phyloP scores from a whole-genome alignment of 2,797 vertebrate genomes.

The Pantherophis vulpinus region DNA sequence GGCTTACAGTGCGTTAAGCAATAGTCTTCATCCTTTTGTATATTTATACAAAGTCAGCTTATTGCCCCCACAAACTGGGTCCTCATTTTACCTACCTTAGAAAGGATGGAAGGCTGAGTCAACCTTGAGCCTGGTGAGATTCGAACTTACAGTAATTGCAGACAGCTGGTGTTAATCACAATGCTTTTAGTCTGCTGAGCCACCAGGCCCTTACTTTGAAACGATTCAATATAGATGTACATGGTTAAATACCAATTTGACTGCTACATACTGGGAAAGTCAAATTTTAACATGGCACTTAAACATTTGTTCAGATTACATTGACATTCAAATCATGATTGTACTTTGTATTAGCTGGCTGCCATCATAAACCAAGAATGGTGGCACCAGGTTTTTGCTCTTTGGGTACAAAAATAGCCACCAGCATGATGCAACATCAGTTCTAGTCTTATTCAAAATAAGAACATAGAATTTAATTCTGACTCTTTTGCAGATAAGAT shows the following conservation, averaged over 20 bases:
- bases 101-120: no score
- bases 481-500: background rate
- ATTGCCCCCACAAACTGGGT: no score
- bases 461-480: background rate
- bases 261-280: background rate
- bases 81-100: no score
- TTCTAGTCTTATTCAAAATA: background rate
- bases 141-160: no score
- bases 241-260: background rate
- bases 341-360: background rate
- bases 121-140: no score
- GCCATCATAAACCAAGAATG: background rate
- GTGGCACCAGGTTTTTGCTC: background rate
- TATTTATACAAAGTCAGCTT: no score
- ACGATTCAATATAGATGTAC: background rate
- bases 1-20: no score
- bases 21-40: no score
- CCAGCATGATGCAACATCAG: background rate
- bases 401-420: background rate
- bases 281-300: background rate
- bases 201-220: background rate
- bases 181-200: no score
- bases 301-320: background rate
- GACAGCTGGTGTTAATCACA: no score
- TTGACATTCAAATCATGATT: background rate